A percentile compares a stretch with the other conserved stretches of the same genome.
Evolutionary conservation across 2,888 invertebrate genomes (phyloP).

Genomic region (Callinectes sapidus): DNA sequence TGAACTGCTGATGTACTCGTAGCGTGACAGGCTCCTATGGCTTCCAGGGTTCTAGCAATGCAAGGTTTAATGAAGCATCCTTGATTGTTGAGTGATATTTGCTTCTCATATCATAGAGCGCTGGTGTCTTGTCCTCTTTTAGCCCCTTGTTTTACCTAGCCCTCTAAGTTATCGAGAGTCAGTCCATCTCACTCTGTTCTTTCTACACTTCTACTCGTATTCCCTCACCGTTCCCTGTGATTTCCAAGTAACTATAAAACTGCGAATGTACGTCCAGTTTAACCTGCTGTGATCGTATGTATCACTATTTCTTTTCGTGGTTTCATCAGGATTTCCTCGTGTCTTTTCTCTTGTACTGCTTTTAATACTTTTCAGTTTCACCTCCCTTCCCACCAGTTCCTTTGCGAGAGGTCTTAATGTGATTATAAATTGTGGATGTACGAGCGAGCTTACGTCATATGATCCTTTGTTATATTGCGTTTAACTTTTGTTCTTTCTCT

Average conservation of each 20-base stretch:
- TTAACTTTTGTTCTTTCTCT: not conserved
- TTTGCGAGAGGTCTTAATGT: slow-evolving; percentile 1
- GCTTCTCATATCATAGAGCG: not conserved
- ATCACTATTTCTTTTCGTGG: not conserved
- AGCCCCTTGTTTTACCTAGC: not conserved
- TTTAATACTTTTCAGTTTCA: not conserved
- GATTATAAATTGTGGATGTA: slow-evolving; percentile 25
- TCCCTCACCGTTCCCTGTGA: not conserved
- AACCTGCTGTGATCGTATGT: not conserved
- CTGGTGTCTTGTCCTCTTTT: not conserved
- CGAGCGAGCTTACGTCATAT: not conserved
- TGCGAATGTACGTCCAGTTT: not conserved
- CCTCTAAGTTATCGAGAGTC: not conserved
- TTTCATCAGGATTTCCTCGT: not conserved
- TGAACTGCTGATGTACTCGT: too few relatives aligned
- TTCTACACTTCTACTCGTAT: not conserved
- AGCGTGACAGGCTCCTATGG: too few relatives aligned
- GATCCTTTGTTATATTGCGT: not conserved
- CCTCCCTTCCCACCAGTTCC: not conserved
- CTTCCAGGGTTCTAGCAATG: too few relatives aligned
- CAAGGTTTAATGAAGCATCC: too few relatives aligned
- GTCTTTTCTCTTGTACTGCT: not conserved
- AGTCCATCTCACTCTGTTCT: not conserved
- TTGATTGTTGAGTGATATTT: too few relatives aligned
- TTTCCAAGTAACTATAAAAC: not conserved